Conservation (phyloP, 2,888 invertebrate genomes). For the Macaria notata region DNA sequence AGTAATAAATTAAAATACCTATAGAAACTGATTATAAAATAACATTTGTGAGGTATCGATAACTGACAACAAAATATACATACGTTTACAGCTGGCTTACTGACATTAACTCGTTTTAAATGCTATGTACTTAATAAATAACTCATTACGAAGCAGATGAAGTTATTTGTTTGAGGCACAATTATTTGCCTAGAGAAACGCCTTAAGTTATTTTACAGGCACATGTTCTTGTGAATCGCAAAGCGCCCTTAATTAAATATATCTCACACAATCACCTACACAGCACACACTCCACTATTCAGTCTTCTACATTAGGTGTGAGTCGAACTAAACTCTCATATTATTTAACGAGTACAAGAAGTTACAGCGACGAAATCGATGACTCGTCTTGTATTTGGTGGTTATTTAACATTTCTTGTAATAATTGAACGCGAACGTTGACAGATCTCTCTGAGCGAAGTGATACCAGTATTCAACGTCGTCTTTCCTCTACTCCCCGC, state of each 20-base stretch:
- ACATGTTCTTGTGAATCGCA: constrained; percentile 46
- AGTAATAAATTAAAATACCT: constrained; percentile 22
- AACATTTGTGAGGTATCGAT: constrained; percentile 20
- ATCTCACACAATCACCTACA: constrained; percentile 36
- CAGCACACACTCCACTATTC: constrained; percentile 54
- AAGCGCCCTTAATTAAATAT: constrained; percentile 47
- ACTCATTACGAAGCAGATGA: constrained; percentile 4
- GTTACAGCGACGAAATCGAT: neutral
- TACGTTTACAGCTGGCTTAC: constrained; percentile 15
- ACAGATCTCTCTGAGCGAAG: constrained; percentile 43
- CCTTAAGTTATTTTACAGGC: constrained; percentile 36
- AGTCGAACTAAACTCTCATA: constrained; percentile 7
- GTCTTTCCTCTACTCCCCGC: constrained; percentile 38
- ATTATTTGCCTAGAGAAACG: too few species aligned
- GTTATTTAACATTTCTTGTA: constrained; percentile 41
- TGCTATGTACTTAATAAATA: constrained; percentile 23
- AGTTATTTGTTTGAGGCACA: neutral
- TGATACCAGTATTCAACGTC: constrained; percentile 31
- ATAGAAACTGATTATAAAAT: constrained; percentile 27
- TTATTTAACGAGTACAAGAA: constrained; percentile 4
- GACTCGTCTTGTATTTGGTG: too few species aligned
- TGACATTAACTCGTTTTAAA: constrained; percentile 18
- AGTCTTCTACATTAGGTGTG: constrained; percentile 63
- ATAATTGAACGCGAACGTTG: constrained; percentile 29
- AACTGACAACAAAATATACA: constrained; percentile 20